Evolutionary conservation across 2,888 invertebrate genomes (phyloP), one percentile per base, ranked within the genome.

Genomic region (Scaptomyza cyrtandrae): DNA sequence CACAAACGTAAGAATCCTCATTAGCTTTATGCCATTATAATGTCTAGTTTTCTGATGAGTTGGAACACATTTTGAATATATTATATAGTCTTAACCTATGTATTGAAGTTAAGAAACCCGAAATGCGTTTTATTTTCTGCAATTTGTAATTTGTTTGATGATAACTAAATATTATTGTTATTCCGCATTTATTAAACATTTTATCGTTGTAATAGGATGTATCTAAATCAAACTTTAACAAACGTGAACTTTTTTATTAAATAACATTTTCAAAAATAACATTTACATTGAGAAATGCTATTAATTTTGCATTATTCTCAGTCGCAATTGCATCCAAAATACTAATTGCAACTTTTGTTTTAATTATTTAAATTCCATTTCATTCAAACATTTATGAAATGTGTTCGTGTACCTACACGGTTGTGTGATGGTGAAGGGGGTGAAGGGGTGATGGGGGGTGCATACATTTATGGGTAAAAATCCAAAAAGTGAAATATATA

Each of bases 361-460:
- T 19, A 44, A 31, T 44, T 54, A 44, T 31, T 35, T 24, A 24
- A 35, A 50, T 50, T 19, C n/a, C 6, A 50, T 35, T 35, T 35
- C 19, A 24, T 24, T 35, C 6, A 24, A 54, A n/a, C 10, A 54
- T 43, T 54, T 11, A 29, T 44, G 19, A 10, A 35, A 10, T 41
- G 16, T 3, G 6, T 6, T 1, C 5, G 24, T 24, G 24, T 24
- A 3, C 3, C 2, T 24, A n/a, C 6, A 13, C 2, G 2, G 29
- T 29, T 29, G 29, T 7, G 29, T 0, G 29, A 7, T 0, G 33
- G 33, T 2, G 31, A 24, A 4, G 24, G 24, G 10, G 33, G 35
- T 0, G 35, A 13, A 0, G 13, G 35, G 35, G 13, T 0, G 13
- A 2, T 2, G 35, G 35, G 13, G 13, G 35, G 5, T 1, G 13